phyloP scores from a whole-genome alignment of 2,113 vertebrate genomes.

The Condylura cristata region DNA sequence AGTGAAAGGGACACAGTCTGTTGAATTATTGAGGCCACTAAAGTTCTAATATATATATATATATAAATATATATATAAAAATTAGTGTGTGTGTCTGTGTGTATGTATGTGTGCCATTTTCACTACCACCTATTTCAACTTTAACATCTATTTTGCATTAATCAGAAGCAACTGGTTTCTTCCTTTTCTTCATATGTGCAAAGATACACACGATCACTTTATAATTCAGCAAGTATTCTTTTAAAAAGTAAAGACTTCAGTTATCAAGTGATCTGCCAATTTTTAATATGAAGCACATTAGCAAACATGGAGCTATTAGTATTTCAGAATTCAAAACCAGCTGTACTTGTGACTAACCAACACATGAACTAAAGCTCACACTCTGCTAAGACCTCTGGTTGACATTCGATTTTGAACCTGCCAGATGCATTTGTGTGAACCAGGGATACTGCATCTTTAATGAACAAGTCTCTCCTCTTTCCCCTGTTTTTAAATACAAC shows the following conservation, averaged over 20 bases:
- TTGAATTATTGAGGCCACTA: conserved; percentile 79
- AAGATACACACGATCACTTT: conserved; percentile 73
- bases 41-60: conserved; percentile 75
- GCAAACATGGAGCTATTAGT: conserved; percentile 83
- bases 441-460: conserved; percentile 91
- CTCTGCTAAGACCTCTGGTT: conserved; percentile 90
- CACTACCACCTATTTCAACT: conserved; percentile 76
- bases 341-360: conserved; percentile 87
- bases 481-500: conserved; percentile 91
- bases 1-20: conserved; percentile 78
- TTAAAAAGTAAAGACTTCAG: conserved; percentile 74
- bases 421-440: conserved; percentile 91
- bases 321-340: conserved; percentile 86
- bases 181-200: conserved; percentile 79
- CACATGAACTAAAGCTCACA: conserved; percentile 87
- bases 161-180: conserved; percentile 78
- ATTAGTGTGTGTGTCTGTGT: conserved; percentile 51
- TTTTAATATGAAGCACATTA: conserved; percentile 85
- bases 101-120: conserved; percentile 78
- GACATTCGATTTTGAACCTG: conserved; percentile 92
- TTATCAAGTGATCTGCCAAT: conserved; percentile 81
- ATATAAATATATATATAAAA: conserved; percentile 51
- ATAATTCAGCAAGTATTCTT: conserved; percentile 75
- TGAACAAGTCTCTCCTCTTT: conserved; percentile 90
- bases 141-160: conserved; percentile 78